A percentile compares a stretch with the other conserved stretches of the same genome.
Evolutionary conservation across 2,797 vertebrate species (phyloP).

Genomic region (Oophaga sylvatica): DNA sequence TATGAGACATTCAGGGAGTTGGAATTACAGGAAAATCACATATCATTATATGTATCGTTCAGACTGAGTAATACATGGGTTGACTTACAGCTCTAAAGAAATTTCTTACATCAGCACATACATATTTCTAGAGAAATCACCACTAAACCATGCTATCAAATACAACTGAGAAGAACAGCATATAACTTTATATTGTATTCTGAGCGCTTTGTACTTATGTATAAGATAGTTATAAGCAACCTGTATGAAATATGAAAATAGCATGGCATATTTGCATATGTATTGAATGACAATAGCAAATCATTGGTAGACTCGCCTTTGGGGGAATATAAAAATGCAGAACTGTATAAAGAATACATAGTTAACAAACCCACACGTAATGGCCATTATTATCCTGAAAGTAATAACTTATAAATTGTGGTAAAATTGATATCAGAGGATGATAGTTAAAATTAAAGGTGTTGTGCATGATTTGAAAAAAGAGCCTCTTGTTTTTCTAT

Average conservation of each 20-base stretch:
- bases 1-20: constrained; percentile 35
- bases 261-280: not conserved
- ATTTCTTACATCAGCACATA: constrained; percentile 31
- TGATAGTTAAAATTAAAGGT: too few relatives aligned
- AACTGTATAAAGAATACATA: not conserved
- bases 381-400: too few relatives aligned
- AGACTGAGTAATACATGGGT: constrained; percentile 46
- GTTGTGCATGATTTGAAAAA: too few relatives aligned
- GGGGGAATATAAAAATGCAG: not conserved
- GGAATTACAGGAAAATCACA: constrained; percentile 49
- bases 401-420: too few relatives aligned
- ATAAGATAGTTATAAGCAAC: not conserved
- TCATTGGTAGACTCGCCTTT: not conserved
- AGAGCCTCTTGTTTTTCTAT: too few relatives aligned
- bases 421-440: too few relatives aligned
- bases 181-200: constrained; percentile 17
- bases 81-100: constrained; percentile 38
- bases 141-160: constrained; percentile 30
- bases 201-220: constrained; percentile 6
- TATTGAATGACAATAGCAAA: not conserved
- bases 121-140: constrained; percentile 39
- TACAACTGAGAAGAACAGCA: constrained; percentile 29
- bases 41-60: constrained; percentile 47
- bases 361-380: too few relatives aligned
- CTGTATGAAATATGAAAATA: not conserved